Evolutionary conservation across 2,113 vertebrate species (phyloP), one percentile per base, ranked within the genome.

Genomic region (Semnornis frantzii): DNA sequence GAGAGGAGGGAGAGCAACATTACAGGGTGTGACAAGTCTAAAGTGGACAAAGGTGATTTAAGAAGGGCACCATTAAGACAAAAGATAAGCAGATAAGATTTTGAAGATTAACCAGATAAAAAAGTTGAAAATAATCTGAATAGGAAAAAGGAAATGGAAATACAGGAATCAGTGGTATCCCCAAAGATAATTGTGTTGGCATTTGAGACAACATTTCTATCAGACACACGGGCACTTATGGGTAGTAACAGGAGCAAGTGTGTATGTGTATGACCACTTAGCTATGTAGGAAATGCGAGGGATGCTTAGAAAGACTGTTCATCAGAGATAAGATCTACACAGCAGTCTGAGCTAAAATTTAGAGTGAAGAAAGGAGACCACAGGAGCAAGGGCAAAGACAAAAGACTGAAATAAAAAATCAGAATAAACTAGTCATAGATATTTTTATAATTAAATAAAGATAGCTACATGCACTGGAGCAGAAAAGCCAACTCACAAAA

Each of bases 351-450:
- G 64, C 15, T 79, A 72, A 87, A 91, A 65, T 1, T 39, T 20
- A 58, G 16, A 55, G 6, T 23, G 25, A 5, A 81, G 44, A 62
- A 85, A 66, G 46, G 10, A 89, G 8, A 62, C 15, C 5, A 21
- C 19, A 15, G 23, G 19, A 82, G 10, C 18, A 73, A 63, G 18
- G n/a, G 3, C 27, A 89, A 30, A 82, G 34, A 21, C 15, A 62
- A 71, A 82, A 57, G 13, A 57, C 2, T 52, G 25, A 12, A 39
- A 46, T 17, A 46, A 46, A 46, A 46, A 52, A 24, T 17, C n/a
- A 23, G 10, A 23, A 77, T 76, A 74, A 33, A 10, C 0, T 1
- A 33, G 3, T 17, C 2, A 42, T 5, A 48, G 5, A 1, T 30
- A 64, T 63, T 44, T 52, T 78, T 44, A 1, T 70, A 44, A 66